Evolutionary conservation across 1,140 invertebrate species (phyloP), one percentile per base, ranked within the genome.

Genomic region (Cotesia chilonis): DNA sequence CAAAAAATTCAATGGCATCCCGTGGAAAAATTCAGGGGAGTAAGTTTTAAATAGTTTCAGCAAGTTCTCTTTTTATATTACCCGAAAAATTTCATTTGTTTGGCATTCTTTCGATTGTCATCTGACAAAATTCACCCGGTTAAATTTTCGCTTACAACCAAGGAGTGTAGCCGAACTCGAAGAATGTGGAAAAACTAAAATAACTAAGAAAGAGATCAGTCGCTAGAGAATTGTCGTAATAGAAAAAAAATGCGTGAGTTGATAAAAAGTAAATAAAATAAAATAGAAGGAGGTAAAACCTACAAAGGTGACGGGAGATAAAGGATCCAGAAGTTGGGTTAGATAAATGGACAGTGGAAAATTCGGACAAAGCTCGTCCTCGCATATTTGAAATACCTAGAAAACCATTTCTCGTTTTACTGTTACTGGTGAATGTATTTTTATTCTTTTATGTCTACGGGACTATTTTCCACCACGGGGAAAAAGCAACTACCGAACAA

Each of bases 341-440:
- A 74, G 78, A 83, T 81, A 81, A 83, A 83, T 83, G 79, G 78
- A 75, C 77, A 77, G 28, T 28, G 60, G 82, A 83, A 83, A 83
- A 82, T 83, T 83, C 70, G 76, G 75, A 83, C 81, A 83, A 82
- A 83, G 79, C 77, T 78, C 75, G 77, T 77, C 72, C 70, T 72
- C 73, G 74, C 79, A 80, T 82, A 79, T 76, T 79, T 57, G 73
- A 75, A 80, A 83, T 82, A 72, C 77, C 77, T 74, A 57, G 66
- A 73, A 54, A 67, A 38, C 66, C 59, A 75, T 75, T 68, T 69
- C 59, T 61, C 68, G 64, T 63, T 75, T 74, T 71, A 61, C 61
- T 69, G 35, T 55, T 47, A 47, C 41, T 47, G 2, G 6, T 47
- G 6, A 28, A 47, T 47, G 41, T 47, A 47, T 47, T 47, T 47